Evolutionary conservation across 2,888 invertebrate species (phyloP).

Genomic region (Tinea trinotella): DNA sequence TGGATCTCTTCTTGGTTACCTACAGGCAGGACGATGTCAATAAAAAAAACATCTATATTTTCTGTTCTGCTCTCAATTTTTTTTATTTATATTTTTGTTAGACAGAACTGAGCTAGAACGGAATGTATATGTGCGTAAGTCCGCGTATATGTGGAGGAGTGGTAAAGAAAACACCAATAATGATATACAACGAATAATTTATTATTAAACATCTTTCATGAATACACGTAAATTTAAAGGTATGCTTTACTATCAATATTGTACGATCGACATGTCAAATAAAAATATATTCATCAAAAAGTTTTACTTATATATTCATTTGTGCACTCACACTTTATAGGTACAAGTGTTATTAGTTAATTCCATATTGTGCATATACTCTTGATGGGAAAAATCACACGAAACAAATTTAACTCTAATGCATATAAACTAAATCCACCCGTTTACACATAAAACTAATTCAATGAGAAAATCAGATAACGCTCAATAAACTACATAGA

Average conservation of each 20-base stretch:
- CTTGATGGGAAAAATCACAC: not conserved
- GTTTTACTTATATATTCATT: not conserved
- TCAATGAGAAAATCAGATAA: slow-evolving; percentile 15
- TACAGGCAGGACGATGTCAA: too few species aligned
- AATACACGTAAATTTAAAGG: not conserved
- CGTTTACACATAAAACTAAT: not conserved
- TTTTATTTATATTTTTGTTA: too few species aligned
- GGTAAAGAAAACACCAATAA: too few species aligned
- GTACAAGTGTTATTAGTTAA: slow-evolving; percentile 1
- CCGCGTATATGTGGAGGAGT: too few species aligned
- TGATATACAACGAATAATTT: too few species aligned
- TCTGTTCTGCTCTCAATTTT: too few species aligned
- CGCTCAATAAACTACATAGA: not conserved
- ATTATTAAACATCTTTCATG: slow-evolving; percentile 24
- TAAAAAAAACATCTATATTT: too few species aligned
- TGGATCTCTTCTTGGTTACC: too few species aligned
- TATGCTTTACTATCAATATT: slow-evolving; percentile 1
- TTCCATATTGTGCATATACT: not conserved
- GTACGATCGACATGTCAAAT: not conserved
- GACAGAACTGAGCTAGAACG: too few species aligned
- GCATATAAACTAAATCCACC: not conserved
- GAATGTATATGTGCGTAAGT: too few species aligned
- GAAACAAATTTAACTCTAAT: not conserved
- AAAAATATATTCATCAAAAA: not conserved
- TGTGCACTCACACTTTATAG: not conserved